Percentiles rank a stretch among this genome's conserved stretches.
Evolutionary conservation across 37 sponge, comb jelly and placozoan species (phyloP).

Genomic region (Chondrosia reniformis): DNA sequence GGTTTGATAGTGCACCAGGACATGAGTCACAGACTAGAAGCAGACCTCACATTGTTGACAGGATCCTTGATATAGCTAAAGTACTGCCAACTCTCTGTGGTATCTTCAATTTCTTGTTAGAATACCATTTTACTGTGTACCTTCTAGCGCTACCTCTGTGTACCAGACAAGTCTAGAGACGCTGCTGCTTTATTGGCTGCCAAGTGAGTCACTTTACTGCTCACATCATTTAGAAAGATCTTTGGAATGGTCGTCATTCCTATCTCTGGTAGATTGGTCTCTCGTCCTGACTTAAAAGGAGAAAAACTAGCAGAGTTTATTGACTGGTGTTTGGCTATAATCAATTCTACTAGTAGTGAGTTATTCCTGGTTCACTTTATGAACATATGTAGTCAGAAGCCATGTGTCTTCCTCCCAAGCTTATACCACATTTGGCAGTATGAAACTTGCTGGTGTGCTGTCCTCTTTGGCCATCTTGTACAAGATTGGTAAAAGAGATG

Average conservation of each 20-base stretch:
- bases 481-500: slow-evolving; percentile 75
- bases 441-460: slow-evolving; percentile 48
- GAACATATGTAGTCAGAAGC: neutral
- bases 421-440: slow-evolving; percentile 17
- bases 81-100: slow-evolving; percentile 9
- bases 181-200: slow-evolving; percentile 82
- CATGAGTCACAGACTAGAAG: neutral
- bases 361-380: neutral
- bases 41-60: slow-evolving; percentile 36
- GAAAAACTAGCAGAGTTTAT: slow-evolving; percentile 58
- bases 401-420: neutral
- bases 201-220: slow-evolving; percentile 44
- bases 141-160: slow-evolving; percentile 60
- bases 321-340: slow-evolving; percentile 47
- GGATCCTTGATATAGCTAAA: slow-evolving; percentile 76
- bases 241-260: too few species aligned
- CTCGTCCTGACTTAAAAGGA: slow-evolving; percentile 73
- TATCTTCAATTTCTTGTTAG: neutral
- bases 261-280: slow-evolving; percentile 70
- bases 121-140: neutral
- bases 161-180: slow-evolving; percentile 85
- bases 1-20: slow-evolving; percentile 70
- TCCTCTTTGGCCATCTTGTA: slow-evolving; percentile 31
- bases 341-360: slow-evolving; percentile 44
- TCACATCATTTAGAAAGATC: too few species aligned